A percentile compares a stretch with the other conserved stretches of the same genome.
Conservation (phyloP, 2,888 invertebrate genomes). For the Hyposoter dolosus region DNA sequence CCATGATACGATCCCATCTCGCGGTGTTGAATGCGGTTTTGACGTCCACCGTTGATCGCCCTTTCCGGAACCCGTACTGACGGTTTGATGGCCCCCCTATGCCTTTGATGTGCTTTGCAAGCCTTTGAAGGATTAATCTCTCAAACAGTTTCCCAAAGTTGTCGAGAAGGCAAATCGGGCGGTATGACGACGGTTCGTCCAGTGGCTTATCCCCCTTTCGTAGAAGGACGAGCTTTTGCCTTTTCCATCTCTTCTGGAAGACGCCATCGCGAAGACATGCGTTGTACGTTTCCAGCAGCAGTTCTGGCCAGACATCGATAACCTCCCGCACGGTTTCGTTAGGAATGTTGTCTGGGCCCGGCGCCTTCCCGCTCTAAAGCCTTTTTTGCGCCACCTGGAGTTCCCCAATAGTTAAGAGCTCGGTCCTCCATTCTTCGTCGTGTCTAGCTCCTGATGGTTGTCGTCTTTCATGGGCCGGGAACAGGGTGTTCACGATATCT, state of each 20-base stretch:
- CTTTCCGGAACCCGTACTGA: constrained; percentile 62
- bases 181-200: constrained; percentile 53
- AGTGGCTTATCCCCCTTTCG: constrained; percentile 61
- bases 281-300: constrained; percentile 54
- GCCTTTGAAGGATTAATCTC: constrained; percentile 29
- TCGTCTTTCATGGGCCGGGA: constrained; percentile 42
- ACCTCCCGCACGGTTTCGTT: constrained; percentile 50
- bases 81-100: constrained; percentile 33
- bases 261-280: constrained; percentile 43
- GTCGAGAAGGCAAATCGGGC: constrained; percentile 56
- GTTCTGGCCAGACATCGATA: constrained; percentile 26
- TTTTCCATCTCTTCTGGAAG: constrained; percentile 54
- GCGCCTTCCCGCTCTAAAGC: constrained; percentile 20
- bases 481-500: constrained; percentile 63
- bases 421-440: background rate
- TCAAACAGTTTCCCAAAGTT: constrained; percentile 46
- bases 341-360: constrained; percentile 38
- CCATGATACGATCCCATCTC: constrained; percentile 40
- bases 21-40: constrained; percentile 46
- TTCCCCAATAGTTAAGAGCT: constrained; percentile 19
- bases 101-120: constrained; percentile 32
- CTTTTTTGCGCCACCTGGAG: constrained; percentile 18
- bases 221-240: constrained; percentile 55
- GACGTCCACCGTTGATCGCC: constrained; percentile 57
- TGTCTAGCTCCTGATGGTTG: constrained; percentile 2